A percentile compares a stretch with the other conserved stretches of the same genome.
Conservation (phyloP, 2,888 invertebrate genomes). For the Phragmatobia fuliginosa region DNA sequence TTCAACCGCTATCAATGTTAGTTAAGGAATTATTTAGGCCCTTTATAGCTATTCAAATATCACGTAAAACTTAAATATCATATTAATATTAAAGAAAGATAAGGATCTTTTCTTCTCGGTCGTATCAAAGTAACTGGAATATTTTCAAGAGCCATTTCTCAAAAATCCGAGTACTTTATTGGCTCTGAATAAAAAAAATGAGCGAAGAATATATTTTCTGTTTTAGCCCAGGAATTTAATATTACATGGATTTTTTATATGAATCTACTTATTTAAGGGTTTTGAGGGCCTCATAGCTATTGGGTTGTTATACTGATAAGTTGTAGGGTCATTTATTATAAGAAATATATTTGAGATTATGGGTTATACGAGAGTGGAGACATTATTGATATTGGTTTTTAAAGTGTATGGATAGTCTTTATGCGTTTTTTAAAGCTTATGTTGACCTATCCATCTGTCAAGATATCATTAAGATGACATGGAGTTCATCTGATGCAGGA, state of each 20-base stretch:
- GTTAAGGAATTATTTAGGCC: not conserved
- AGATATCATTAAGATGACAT: too few relatives aligned
- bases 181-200: conserved; percentile 31
- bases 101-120: not conserved
- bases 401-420: not conserved
- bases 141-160: conserved; percentile 31
- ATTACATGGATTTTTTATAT: conserved; percentile 43
- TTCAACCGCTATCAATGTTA: not conserved
- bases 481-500: too few relatives aligned
- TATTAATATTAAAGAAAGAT: conserved; percentile 5
- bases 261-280: conserved; percentile 27
- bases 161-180: conserved; percentile 30
- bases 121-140: conserved; percentile 26
- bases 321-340: conserved; percentile 17
- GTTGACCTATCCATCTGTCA: too few relatives aligned
- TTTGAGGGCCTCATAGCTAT: conserved; percentile 28
- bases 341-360: not conserved
- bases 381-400: not conserved
- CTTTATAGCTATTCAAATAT: not conserved
- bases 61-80: not conserved
- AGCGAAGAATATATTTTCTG: conserved; percentile 16
- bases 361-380: not conserved
- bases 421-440: too few relatives aligned
- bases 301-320: conserved; percentile 20
- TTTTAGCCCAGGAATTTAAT: conserved; percentile 45